Conservation (phyloP, 2,888 invertebrate species). For the Drosophila glabriapex region DNA sequence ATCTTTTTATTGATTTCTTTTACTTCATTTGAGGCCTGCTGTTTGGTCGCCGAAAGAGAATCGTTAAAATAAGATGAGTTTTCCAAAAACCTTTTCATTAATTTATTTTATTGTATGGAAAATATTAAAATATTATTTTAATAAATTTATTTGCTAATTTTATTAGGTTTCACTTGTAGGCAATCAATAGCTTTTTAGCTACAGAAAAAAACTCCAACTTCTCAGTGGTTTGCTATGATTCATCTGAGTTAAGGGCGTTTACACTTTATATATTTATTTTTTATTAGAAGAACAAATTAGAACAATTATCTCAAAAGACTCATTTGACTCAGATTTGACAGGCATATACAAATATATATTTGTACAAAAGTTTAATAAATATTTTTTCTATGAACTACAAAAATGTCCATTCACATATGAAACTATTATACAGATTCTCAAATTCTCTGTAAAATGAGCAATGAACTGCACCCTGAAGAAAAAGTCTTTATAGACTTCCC, state of each 20-base stretch:
- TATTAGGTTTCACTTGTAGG: not conserved
- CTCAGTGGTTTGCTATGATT: not conserved
- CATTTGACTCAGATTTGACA: no score
- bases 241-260: not conserved
- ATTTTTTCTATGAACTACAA: not conserved
- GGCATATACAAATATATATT: not conserved
- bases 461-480: not conserved
- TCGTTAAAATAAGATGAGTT: not conserved
- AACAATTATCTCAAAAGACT: not conserved
- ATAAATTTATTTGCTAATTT: not conserved
- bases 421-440: not conserved
- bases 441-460: not conserved
- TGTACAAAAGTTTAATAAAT: not conserved
- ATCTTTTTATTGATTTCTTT: not conserved
- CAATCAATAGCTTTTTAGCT: not conserved
- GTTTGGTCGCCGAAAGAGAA: not conserved
- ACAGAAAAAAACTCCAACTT: not conserved
- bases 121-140: not conserved
- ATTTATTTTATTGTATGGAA: not conserved
- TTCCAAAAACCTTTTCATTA: not conserved
- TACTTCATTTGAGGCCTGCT: not conserved
- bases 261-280: not conserved
- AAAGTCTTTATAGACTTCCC: conserved; percentile 6
- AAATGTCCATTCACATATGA: not conserved
- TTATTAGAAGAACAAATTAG: not conserved